A percentile compares a stretch with the other conserved stretches of the same genome.
These are phyloP conservation scores for Vipera latastei DNA, from an alignment of 2,797 vertebrate species.

Conservation along the genomic window DNA sequence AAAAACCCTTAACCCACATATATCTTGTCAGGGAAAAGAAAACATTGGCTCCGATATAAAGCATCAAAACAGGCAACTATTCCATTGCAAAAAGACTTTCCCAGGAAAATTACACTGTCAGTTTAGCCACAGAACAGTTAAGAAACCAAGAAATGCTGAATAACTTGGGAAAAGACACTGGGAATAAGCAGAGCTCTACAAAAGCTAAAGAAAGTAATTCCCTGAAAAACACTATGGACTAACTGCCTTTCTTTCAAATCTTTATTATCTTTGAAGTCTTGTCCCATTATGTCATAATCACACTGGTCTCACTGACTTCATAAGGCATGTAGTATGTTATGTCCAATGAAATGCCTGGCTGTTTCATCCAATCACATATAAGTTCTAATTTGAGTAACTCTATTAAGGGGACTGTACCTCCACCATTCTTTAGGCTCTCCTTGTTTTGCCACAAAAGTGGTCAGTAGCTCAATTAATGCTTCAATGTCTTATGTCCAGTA, in stretches of 20 bases:
- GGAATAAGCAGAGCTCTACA: background rate
- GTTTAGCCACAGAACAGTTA: background rate
- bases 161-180: background rate
- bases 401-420: background rate
- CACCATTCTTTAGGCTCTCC: background rate
- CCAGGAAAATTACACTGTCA: background rate
- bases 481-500: background rate
- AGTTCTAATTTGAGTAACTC: background rate
- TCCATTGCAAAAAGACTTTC: background rate
- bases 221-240: background rate
- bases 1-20: background rate
- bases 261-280: background rate
- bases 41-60: background rate
- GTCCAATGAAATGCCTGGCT: background rate
- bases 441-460: background rate
- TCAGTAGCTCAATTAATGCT: background rate
- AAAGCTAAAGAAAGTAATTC: background rate
- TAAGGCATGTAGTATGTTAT: background rate
- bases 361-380: background rate
- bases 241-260: background rate
- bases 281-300: background rate
- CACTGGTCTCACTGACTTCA: background rate
- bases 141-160: background rate
- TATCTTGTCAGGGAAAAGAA: background rate
- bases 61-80: background rate